Evolutionary conservation across 1,140 invertebrate species (phyloP), one percentile per base, ranked within the genome.

Genomic region (Aphelenchoides avenae): DNA sequence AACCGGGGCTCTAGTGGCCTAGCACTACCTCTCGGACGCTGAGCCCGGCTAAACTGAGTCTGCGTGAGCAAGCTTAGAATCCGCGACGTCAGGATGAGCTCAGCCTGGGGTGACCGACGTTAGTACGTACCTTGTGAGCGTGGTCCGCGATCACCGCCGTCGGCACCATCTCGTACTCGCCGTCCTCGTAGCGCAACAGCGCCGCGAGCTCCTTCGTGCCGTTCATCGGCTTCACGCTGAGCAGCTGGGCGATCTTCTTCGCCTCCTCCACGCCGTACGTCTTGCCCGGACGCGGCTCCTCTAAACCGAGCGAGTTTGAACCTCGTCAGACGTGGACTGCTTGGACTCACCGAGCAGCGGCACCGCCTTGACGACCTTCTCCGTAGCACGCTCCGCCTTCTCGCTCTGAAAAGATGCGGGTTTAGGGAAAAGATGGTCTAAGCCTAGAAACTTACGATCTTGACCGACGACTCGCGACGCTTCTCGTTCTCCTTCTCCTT

Each of bases 191-290:
- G 20, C 48, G 20, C 18, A 51, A 22, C 40, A 51, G 51, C 9
- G 48, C 48, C 3, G 51, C 41, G 5, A 43, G 30, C 11, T 46
- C 48, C 40, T 31, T 3, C 11, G 20, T 44, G 22, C 51, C 51
- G n/a, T 51, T 46, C 13, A n/a, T 18, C 41, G 40, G 22, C 40
- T 51, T 51, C 48, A 47, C 44, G 29, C 44, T 46, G 3, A 51
- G 31, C 40, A 51, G 31, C 20, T n/a, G 18, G n/a, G 13, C 51
- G n/a, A 51, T 46, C n/a, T 20, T 5, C 31, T 51, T 51, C 24
- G 31, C 48, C n/a, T n/a, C 51, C 40, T 51, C 20, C 40, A 51
- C 48, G 5, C 51, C 48, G 40, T 51, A 51, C 30, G 41, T 15
- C 24, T 51, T 51, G 20, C 48, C 48, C 13, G 31, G 31, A 18